Conservation (phyloP, 2,113 vertebrate species). For the Toxostoma redivivum region DNA sequence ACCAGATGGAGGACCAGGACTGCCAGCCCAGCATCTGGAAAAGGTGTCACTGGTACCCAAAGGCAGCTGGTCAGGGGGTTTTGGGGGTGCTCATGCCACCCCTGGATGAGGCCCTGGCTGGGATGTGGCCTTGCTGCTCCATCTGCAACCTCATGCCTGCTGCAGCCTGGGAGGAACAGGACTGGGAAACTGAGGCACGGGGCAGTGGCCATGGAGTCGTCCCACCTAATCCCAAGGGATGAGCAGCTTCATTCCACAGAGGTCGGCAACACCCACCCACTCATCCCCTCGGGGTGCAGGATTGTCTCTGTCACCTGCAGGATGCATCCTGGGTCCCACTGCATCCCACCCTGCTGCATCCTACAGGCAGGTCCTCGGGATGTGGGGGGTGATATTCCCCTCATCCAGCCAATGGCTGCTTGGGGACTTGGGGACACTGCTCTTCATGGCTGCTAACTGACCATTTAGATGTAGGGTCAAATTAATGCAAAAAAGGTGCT, state of each 20-base stretch:
- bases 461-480: background rate
- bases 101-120: background rate
- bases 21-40: background rate
- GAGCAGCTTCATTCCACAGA: background rate
- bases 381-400: background rate
- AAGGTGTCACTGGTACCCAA: background rate
- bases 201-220: fast-evolving
- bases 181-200: background rate
- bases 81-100: background rate
- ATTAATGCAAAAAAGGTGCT: fast-evolving
- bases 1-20: background rate
- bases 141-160: background rate
- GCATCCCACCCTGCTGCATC: background rate
- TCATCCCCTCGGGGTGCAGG: background rate
- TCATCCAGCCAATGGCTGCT: too few species aligned
- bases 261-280: fast-evolving
- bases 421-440: background rate
- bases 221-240: background rate
- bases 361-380: background rate
- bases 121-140: fast-evolving
- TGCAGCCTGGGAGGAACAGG: background rate
- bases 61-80: background rate
- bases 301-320: background rate
- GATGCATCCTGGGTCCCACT: fast-evolving
- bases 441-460: fast-evolving